These are phyloP conservation scores for Pachyuromys duprasi DNA, from an alignment of 2,797 vertebrate genomes.

Conservation along the genomic window DNA sequence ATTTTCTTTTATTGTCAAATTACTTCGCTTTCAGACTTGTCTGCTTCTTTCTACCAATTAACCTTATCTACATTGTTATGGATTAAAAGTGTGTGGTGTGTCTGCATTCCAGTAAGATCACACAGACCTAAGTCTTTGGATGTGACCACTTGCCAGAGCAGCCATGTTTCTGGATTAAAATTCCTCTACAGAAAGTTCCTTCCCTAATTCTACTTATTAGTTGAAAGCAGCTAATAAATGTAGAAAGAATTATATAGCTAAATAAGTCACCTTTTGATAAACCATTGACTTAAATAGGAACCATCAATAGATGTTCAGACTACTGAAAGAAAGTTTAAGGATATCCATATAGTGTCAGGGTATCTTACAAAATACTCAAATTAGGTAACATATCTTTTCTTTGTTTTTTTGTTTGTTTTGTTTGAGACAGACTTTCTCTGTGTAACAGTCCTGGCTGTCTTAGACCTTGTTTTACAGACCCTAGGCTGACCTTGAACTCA, in stretches of 20 bases:
- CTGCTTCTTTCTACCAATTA: no score
- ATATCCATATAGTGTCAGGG: not conserved
- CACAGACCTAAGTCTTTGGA: no score
- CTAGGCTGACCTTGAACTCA: not conserved
- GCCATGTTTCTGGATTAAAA: no score
- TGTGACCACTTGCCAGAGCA: no score
- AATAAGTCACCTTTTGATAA: conserved; percentile 11
- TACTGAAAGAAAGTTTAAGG: not conserved
- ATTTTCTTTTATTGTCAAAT: not conserved
- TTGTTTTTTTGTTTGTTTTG: not conserved
- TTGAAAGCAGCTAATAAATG: not conserved
- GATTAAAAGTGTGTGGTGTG: no score
- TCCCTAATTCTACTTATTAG: not conserved
- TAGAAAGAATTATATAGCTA: not conserved
- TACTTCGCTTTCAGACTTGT: no score
- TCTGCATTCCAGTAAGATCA: no score
- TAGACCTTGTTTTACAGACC: not conserved
- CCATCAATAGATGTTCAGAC: conserved; percentile 8
- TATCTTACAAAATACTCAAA: not conserved
- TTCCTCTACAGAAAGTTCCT: not conserved
- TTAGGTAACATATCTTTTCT: no score
- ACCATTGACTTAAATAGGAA: conserved; percentile 17
- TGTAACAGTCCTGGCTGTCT: not conserved
- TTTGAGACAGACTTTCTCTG: not conserved
- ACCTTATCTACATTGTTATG: no score